Evolutionary conservation across 2,888 invertebrate genomes (phyloP).

Genomic region (Harpagoxenus sublaevis): DNA sequence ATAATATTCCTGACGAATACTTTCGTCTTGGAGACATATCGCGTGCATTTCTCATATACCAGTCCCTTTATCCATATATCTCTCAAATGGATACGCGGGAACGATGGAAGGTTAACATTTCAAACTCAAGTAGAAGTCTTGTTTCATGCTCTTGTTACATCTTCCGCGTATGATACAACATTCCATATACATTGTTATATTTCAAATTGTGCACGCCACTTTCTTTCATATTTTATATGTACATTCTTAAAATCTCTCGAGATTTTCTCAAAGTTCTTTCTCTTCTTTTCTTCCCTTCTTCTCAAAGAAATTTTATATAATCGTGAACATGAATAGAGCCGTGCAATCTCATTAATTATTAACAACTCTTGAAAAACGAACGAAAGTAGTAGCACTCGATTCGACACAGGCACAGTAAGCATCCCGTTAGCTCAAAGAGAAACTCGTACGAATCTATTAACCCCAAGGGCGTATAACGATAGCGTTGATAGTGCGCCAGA

Average conservation of each 20-base stretch:
- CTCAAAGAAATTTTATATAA: background rate
- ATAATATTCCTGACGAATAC: conserved; percentile 11
- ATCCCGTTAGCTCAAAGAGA: background rate
- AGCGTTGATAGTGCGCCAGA: background rate
- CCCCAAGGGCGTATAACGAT: background rate
- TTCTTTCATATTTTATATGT: conserved; percentile 17
- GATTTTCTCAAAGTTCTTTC: background rate
- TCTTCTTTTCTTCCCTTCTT: background rate
- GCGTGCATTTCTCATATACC: background rate
- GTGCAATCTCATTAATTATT: conserved; percentile 3
- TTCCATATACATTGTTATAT: background rate
- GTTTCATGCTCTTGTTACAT: background rate
- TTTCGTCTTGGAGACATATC: background rate
- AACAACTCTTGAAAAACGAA: background rate
- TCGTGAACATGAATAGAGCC: background rate
- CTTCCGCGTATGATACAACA: background rate
- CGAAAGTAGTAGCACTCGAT: background rate
- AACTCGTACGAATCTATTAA: conserved; percentile 22
- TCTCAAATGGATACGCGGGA: background rate
- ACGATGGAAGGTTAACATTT: background rate
- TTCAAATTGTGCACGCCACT: background rate
- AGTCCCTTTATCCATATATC: background rate
- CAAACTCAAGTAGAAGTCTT: conserved; percentile 6
- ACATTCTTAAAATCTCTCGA: conserved; percentile 10
- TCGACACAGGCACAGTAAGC: background rate